Evolutionary conservation across 2,797 vertebrate genomes (phyloP).

Genomic region (Leuciscus waleckii): DNA sequence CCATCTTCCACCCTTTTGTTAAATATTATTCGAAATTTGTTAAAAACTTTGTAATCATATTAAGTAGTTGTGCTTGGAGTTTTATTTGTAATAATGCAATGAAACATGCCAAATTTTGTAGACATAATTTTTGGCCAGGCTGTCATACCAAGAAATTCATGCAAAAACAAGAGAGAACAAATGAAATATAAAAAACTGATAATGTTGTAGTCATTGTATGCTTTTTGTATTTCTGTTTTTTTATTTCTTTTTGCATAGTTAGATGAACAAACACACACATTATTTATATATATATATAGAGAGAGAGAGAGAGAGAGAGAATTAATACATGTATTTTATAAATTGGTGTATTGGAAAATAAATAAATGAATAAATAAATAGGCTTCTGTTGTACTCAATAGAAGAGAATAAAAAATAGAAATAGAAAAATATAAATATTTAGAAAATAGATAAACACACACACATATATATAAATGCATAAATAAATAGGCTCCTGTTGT

Average conservation of each 20-base stretch:
- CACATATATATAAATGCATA: too few species aligned
- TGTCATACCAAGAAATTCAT: background rate
- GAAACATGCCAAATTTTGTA: background rate
- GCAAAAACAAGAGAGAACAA: background rate
- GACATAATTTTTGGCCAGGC: too few species aligned
- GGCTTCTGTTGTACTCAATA: too few species aligned
- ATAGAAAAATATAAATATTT: too few species aligned
- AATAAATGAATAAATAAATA: background rate
- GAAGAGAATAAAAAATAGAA: too few species aligned
- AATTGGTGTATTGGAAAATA: background rate
- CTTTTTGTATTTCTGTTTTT: background rate
- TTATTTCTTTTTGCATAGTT: background rate
- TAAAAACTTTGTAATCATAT: background rate
- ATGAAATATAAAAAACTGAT: background rate
- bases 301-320: too few species aligned
- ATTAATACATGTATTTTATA: too few species aligned
- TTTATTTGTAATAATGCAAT: background rate
- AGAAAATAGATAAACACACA: too few species aligned
- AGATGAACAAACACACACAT: too few species aligned
- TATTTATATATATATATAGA: too few species aligned
- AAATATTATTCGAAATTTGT: background rate
- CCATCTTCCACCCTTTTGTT: background rate
- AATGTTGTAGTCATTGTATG: background rate
- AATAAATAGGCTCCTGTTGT: background rate
- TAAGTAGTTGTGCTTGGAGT: background rate